Conservation (phyloP, 1,140 invertebrate species). For the Elysia chlorotica region DNA sequence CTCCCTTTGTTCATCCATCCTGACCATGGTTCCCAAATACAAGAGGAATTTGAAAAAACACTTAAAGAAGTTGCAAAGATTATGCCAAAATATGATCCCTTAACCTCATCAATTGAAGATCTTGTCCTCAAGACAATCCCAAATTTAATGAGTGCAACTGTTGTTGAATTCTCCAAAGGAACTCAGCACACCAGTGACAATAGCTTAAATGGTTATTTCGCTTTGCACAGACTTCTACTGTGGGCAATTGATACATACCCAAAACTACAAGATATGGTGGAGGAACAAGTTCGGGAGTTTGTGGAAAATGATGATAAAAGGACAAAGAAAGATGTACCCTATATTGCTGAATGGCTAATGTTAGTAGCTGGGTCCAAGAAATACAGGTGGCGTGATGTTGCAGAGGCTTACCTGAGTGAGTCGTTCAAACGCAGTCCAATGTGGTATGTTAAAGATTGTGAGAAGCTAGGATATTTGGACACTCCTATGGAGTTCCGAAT, state of each 20-base stretch:
- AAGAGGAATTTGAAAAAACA: constrained; percentile 35
- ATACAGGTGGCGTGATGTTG: constrained; percentile 43
- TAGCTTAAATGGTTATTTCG: constrained; percentile 47
- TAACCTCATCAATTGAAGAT: constrained; percentile 37
- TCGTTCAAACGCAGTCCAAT: constrained; percentile 42
- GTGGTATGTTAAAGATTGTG: constrained; percentile 50
- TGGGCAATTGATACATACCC: constrained; percentile 50
- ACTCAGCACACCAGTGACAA: constrained; percentile 51
- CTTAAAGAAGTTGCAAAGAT: constrained; percentile 36
- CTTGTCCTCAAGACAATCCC: constrained; percentile 46
- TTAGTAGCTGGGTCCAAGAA: constrained; percentile 43
- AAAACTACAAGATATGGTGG: constrained; percentile 25
- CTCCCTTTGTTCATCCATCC: constrained; percentile 49
- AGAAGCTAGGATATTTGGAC: constrained; percentile 39
- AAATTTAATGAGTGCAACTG: constrained; percentile 49
- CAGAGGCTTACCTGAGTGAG: constrained; percentile 43
- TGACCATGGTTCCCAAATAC: constrained; percentile 36
- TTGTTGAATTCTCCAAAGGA: constrained; percentile 50
- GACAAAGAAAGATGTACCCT: constrained; percentile 46
- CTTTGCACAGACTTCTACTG: constrained; percentile 44
- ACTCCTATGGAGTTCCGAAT: constrained; percentile 39
- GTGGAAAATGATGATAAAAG: constrained; percentile 37
- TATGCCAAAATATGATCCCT: constrained; percentile 33
- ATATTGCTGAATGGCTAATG: constrained; percentile 52
- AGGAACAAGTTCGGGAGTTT: constrained; percentile 24